Base-by-base conservation (phyloP, 2,113 vertebrate genomes). In the Aplodontia rufa region DNA sequence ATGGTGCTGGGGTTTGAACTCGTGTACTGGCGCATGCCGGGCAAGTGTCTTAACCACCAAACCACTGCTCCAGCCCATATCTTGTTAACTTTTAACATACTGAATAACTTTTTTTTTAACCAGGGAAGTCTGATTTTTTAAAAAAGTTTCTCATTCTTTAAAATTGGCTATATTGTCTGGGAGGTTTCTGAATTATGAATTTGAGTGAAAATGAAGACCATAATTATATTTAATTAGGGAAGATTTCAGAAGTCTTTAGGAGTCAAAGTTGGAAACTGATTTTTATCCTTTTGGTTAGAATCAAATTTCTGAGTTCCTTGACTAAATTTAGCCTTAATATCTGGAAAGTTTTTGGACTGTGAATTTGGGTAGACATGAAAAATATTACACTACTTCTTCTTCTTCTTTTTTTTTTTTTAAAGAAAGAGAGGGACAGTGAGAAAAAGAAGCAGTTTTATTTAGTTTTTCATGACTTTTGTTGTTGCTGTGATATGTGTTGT, bases 51-150 rank as follows among this genome's bases (percentile, higher is more conserved):
- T n/a, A n/a, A n/a, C n/a, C n/a, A n/a, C n/a, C n/a, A n/a, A n/a
- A n/a, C n/a, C n/a, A n/a, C n/a, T n/a, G n/a, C n/a, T n/a, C n/a
- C n/a, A n/a, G n/a, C n/a, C n/a, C n/a, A n/a, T n/a, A n/a, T n/a
- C n/a, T n/a, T n/a, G n/a, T n/a, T n/a, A n/a, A n/a, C n/a, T n/a
- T n/a, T n/a, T n/a, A 80, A 90, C 22, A 45, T 64, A 68, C 49
- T 66, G 74, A 91, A 62, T 74, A 76, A 75, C 32, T 4, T 74
- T 94, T 74, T 69, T 82, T 93, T 90, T 87, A 20, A 93, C 37
- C 20, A n/a, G 22, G 13, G 1, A 91, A 66, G 16, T 55, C n/a
- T 82, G 35, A 80, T 90, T 87, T 95, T 90, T 71, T 87, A 22
- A 60, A 64, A 12, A 53, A 53, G 14, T 64, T 64, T 32, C 30